These are phyloP conservation scores for Cirrhinus mrigala DNA, from an alignment of 2,797 vertebrate genomes.

Conservation along the genomic window DNA sequence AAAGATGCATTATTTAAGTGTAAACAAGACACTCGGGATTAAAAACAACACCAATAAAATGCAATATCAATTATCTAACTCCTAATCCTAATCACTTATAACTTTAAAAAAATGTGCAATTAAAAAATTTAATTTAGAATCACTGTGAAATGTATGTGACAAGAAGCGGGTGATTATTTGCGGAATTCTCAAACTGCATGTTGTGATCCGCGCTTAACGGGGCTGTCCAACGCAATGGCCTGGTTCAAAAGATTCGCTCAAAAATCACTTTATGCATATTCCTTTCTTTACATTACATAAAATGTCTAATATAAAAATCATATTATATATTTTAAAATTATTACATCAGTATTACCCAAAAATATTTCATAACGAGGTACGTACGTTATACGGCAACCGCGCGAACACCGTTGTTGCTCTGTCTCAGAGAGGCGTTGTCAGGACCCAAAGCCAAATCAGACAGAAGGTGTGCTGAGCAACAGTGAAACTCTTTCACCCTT, in stretches of 20 bases:
- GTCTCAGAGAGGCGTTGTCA: constrained; percentile 42
- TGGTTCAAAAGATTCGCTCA: neutral
- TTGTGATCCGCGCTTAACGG: neutral
- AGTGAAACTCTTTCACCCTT: constrained; percentile 64
- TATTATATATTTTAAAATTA: too few relatives aligned
- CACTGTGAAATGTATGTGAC: neutral
- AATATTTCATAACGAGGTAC: neutral
- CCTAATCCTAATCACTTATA: neutral
- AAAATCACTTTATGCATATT: neutral
- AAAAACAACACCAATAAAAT: neutral
- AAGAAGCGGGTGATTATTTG: neutral
- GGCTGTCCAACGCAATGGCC: constrained; percentile 8
- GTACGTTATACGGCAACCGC: constrained; percentile 47
- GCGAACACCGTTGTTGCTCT: constrained; percentile 23
- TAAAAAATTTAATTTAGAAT: neutral
- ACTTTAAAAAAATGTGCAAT: neutral
- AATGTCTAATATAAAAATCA: neutral
- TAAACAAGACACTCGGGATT: constrained; percentile 6
- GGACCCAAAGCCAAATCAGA: constrained; percentile 63
- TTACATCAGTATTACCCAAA: neutral
- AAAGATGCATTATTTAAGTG: constrained; percentile 19
- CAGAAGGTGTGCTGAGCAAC: constrained; percentile 62
- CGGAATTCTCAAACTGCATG: constrained; percentile 20
- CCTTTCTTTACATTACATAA: neutral
- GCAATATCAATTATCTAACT: neutral